Evolutionary conservation across 2,113 vertebrate species (phyloP).

Genomic region (Sceloporus tristichus): DNA sequence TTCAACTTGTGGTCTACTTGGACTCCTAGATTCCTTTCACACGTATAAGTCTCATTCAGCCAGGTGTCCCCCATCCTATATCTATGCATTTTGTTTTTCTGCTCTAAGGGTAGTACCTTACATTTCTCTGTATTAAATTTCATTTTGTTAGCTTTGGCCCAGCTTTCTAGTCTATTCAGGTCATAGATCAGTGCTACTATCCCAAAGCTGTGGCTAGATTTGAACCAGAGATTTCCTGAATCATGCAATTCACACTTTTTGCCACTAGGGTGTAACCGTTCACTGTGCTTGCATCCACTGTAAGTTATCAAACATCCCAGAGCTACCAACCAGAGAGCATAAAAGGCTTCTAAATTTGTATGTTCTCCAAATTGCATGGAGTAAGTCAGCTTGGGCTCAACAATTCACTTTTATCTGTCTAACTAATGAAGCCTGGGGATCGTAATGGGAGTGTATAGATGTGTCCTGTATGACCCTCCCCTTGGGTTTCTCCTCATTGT

Average conservation of each 20-base stretch:
- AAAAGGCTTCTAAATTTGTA: not conserved
- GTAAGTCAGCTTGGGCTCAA: not conserved
- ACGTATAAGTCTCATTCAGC: no score
- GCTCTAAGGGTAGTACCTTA: no score
- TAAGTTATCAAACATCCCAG: not conserved
- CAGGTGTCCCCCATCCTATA: no score
- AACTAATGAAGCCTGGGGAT: not conserved
- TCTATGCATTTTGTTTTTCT: no score
- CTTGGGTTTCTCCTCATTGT: not conserved
- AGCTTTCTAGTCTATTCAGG: no score
- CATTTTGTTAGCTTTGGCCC: no score
- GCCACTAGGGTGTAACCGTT: not conserved
- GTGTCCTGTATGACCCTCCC: not conserved
- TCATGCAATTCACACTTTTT: not conserved
- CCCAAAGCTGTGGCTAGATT: not conserved
- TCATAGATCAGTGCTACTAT: not conserved
- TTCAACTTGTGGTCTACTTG: no score
- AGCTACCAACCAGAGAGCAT: not conserved
- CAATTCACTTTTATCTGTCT: slow-evolving; percentile 6
- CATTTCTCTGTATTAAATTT: no score
- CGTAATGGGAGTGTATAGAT: not conserved
- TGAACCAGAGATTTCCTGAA: slow-evolving; percentile 1
- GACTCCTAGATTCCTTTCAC: no score
- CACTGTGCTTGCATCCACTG: not conserved
- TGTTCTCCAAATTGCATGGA: not conserved